A percentile compares a stretch with the other conserved stretches of the same genome.
phyloP scores from a whole-genome alignment of 2,888 invertebrate genomes.

The Incurvaria masculella region DNA sequence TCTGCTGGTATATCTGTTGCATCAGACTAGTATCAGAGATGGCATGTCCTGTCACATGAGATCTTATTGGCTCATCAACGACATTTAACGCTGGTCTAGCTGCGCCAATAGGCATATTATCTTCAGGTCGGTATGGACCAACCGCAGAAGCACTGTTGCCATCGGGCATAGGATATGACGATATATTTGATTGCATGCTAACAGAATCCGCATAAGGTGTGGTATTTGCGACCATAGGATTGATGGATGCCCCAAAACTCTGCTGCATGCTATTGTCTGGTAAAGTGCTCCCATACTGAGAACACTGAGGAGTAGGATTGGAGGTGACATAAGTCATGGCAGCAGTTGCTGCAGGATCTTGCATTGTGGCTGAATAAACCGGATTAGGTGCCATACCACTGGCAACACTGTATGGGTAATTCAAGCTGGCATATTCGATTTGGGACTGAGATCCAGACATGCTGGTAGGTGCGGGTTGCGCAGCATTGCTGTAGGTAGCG shows the following conservation, averaged over 20 bases:
- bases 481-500: slow-evolving; percentile 34
- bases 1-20: slow-evolving; percentile 6
- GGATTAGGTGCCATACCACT: slow-evolving; percentile 14
- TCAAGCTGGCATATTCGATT: slow-evolving; percentile 27
- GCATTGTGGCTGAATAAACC: slow-evolving; percentile 18
- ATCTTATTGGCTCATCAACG: slow-evolving; percentile 42
- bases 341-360: slow-evolving; percentile 15
- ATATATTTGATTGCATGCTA: too few relatives aligned
- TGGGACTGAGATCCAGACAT: slow-evolving; percentile 29
- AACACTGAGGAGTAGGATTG: not conserved
- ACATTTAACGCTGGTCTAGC: slow-evolving; percentile 31
- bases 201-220: too few relatives aligned
- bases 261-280: too few relatives aligned
- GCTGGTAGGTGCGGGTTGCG: slow-evolving; percentile 28
- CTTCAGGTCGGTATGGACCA: not conserved
- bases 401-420: slow-evolving; percentile 27
- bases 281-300: too few relatives aligned
- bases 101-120: not conserved
- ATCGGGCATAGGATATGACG: too few relatives aligned
- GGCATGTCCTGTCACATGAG: slow-evolving; percentile 43
- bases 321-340: slow-evolving; percentile 8
- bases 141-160: not conserved
- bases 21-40: slow-evolving; percentile 14
- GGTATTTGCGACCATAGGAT: too few relatives aligned
- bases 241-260: too few relatives aligned